Base-by-base conservation (phyloP, 64 coral and sea anemone genomes). In the Montipora foliosa region DNA sequence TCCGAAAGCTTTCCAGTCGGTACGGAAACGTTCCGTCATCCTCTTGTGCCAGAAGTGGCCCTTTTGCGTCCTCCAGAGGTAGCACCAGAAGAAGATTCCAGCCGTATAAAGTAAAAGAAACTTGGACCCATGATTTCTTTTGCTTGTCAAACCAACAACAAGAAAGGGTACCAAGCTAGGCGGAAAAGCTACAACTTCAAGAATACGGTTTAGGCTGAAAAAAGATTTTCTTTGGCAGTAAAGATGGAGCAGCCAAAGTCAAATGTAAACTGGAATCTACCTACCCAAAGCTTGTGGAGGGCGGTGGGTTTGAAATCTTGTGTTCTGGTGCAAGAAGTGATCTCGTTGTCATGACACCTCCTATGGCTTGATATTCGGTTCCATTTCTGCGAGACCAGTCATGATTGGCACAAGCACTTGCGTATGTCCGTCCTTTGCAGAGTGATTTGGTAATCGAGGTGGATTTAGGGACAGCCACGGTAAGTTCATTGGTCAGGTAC, bases 221-320 rank as follows among this genome's bases (percentile, higher is more conserved):
- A 90, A 90, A 90, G 19, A 90, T 90, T 49, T 76, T 90, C 17
- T 90, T 90, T 77, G 88, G 88, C 19, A 90, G 58, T 60, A 25
- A 25, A 25, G 24, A 25, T 25, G 24, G 24, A 25, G 24, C 24
- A 25, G 24, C 24, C 24, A 25, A 77, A 78, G 71, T 90, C 12
- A 90, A 90, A 59, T 14, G 29, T 11, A 90, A 48, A 49, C 73
- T 90, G 44, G 88, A 90, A 77, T 77, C 72, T 14, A 24, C 74
- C 52, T 90, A 53, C 44, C 88, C 88, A 8, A 89, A 89, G 52
- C 74, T 79, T 59, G 77, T 55, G 50, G 71, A 66, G 6, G 69
- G 69, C 52, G 87, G 87, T 29, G 74, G 88, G 24, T 25, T 25
- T 25, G 24, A 25, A 25, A 25, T 25, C 24, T 25, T 25, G 24